A percentile compares a stretch with the other conserved stretches of the same genome.
These are phyloP conservation scores for Nephrotoma guestfalica DNA, from an alignment of 2,888 invertebrate species.

Conservation along the genomic window DNA sequence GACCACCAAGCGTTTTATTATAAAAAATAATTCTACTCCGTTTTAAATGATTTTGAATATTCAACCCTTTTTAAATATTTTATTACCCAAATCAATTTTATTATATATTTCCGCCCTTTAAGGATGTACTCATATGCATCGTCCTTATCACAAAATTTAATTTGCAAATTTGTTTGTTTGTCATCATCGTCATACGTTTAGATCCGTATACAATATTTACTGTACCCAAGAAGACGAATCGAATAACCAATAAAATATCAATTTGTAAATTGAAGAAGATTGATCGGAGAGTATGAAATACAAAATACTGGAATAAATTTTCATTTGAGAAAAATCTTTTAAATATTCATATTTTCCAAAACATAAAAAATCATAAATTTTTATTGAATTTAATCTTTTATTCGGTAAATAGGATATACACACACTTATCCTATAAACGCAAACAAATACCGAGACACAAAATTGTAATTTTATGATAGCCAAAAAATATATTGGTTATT, in stretches of 20 bases:
- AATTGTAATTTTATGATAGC: not conserved
- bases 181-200: not conserved
- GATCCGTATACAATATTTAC: not conserved
- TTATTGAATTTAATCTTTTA: not conserved
- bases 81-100: not conserved
- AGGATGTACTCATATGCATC: not conserved
- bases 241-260: not conserved
- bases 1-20: not conserved
- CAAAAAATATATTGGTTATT: not conserved
- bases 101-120: not conserved
- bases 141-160: not conserved
- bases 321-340: not conserved
- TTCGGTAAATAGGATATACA: not conserved
- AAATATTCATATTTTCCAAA: not conserved
- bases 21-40: not conserved
- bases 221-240: not conserved
- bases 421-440: not conserved
- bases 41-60: not conserved
- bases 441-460: not conserved
- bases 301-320: not conserved
- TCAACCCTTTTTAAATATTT: not conserved
- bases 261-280: not conserved
- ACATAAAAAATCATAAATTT: not conserved
- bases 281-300: not conserved
- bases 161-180: not conserved